Percentiles rank a stretch among this genome's conserved stretches.
Conservation (phyloP, 2,797 vertebrate species). For the Sebastolobus altivelis region DNA sequence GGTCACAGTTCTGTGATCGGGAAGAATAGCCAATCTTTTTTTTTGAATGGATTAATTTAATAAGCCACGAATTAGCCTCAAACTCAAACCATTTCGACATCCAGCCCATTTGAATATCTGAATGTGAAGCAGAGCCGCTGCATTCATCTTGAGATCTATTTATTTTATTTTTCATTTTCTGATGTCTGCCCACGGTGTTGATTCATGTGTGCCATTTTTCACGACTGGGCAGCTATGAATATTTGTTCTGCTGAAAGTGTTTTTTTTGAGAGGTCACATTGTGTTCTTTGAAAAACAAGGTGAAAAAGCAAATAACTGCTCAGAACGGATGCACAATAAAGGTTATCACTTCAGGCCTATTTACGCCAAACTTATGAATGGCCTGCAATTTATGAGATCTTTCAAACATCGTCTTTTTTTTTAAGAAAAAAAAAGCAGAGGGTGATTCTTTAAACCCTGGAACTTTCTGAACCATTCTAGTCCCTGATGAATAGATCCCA, state of each 20-base stretch:
- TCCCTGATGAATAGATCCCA: conserved; percentile 54
- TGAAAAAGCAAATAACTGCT: conserved; percentile 40
- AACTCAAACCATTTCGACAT: conserved; percentile 5
- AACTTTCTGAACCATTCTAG: conserved; percentile 41
- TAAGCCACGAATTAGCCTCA: neutral
- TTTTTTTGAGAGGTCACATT: conserved; percentile 23
- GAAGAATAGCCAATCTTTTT: conserved; percentile 2
- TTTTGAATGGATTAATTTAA: conserved; percentile 5
- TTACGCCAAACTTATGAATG: conserved; percentile 7
- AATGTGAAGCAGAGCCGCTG: neutral
- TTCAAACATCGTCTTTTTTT: conserved; percentile 4
- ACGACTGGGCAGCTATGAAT: conserved; percentile 17
- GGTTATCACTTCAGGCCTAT: conserved; percentile 12
- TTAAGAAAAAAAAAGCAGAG: conserved; percentile 27
- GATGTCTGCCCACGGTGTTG: neutral
- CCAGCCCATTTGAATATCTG: neutral
- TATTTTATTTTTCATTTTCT: conserved; percentile 33
- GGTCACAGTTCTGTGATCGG: conserved; percentile 13
- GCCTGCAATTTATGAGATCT: conserved; percentile 3
- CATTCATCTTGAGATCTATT: conserved; percentile 31
- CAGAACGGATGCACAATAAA: conserved; percentile 7
- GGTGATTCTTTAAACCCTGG: conserved; percentile 20
- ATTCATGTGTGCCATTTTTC: conserved; percentile 29
- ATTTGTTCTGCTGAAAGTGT: conserved; percentile 7
- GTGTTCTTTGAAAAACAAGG: conserved; percentile 33